Evolutionary conservation across 1,140 invertebrate genomes (phyloP).

Genomic region (fruit fly (Drosophila melanogaster)): Release_6_plus_ISO1_MT NT_033777.3:29948001-29948500

Average conservation of each 20-base stretch:
- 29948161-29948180: slow-evolving; percentile 45
- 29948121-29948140: slow-evolving; percentile 25
- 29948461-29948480: slow-evolving; percentile 28
- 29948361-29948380: slow-evolving; percentile 54
- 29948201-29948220: slow-evolving; percentile 60
- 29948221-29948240: slow-evolving; percentile 63
- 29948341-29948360: slow-evolving; percentile 15
- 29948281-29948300: no score
- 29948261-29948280: background rate
- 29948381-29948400: slow-evolving; percentile 62
- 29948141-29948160: slow-evolving; percentile 27
- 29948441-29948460: slow-evolving; percentile 36
- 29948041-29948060: slow-evolving; percentile 73
- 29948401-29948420: slow-evolving; percentile 35
- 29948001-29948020: slow-evolving; percentile 51
- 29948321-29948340: no score
- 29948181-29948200: slow-evolving; percentile 35
- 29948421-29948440: slow-evolving; percentile 55
- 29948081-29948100: slow-evolving; percentile 73
- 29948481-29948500: slow-evolving; percentile 30
- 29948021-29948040: slow-evolving; percentile 36
- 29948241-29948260: background rate
- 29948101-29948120: slow-evolving; percentile 66
- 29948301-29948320: no score
- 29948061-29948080: slow-evolving; percentile 69